Evolutionary conservation across 1,140 invertebrate genomes (phyloP), one percentile per base, ranked within the genome.

Genomic region (Leucophenga varia): DNA sequence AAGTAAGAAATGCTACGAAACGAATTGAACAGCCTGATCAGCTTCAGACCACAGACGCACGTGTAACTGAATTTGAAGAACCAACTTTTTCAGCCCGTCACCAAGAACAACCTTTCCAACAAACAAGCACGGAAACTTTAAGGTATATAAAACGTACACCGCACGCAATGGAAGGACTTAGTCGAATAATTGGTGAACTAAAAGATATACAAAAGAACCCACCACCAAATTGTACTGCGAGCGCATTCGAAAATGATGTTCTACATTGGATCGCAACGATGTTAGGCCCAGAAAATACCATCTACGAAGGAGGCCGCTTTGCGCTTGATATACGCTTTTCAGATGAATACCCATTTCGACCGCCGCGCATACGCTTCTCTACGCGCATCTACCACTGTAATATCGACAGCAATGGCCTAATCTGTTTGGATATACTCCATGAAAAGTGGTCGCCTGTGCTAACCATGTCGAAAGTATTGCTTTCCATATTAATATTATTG

Each of bases 361-460:
- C 88, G 34, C 88, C 86, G 0, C 85, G 85, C 69, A 79, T 89
- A 14, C 82, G 79, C 19, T 90, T 88, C 64, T 79, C 79, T 49
- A 88, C 87, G 1, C 85, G 86, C 70, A 90, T 89, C 51, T 89
- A 90, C 63, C 86, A 88, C 72, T 68, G 64, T 49, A 68, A 68
- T 21, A 60, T 68, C 19, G 59, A 68, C 13, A 58, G 59, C 13
- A 49, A 55, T 2, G 64, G 64, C 3, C 16, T 42, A 22, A 68
- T 69, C 21, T 68, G 64, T 9, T 43, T 68, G 22, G 64, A 68
- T 17, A 41, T 64, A 22, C 52, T 68, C 8, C 45, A 51, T 8
- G 54, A 68, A 2, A 60, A 61, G n/a, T 68, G 64, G 64, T 64
- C 57, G 0, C 64, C 64, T 0, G 58, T 67, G 0, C 51, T 64